phyloP scores from a whole-genome alignment of 2,113 vertebrate species.

The Rhinichthys klamathensis region DNA sequence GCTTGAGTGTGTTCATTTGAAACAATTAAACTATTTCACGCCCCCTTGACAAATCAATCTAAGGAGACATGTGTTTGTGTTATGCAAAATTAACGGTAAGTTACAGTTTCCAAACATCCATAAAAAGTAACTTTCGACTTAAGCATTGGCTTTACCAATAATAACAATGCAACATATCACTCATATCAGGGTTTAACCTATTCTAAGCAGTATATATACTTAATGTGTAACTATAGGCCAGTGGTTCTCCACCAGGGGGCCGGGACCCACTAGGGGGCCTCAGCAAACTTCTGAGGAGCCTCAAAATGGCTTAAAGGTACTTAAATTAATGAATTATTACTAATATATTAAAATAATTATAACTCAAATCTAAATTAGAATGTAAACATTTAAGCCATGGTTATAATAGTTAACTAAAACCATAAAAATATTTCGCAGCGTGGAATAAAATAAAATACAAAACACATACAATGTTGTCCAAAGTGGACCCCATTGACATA shows the following conservation, averaged over 20 bases:
- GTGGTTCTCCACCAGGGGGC: not conserved
- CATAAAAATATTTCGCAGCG: too few relatives aligned
- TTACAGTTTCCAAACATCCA: not conserved
- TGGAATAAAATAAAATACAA: too few relatives aligned
- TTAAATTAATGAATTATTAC: not conserved
- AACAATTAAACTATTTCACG: constrained; percentile 45
- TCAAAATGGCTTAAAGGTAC: not conserved
- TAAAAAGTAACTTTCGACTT: not conserved
- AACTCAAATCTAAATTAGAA: not conserved
- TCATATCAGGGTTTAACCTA: not conserved
- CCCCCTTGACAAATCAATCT: constrained; percentile 49
- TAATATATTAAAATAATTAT: not conserved
- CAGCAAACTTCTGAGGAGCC: not conserved
- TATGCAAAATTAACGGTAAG: not conserved
- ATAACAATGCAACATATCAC: not conserved
- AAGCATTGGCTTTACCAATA: not conserved
- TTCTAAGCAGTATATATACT: not conserved
- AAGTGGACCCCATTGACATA: too few relatives aligned
- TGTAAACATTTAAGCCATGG: not conserved
- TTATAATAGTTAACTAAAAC: too few relatives aligned
- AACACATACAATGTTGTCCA: too few relatives aligned
- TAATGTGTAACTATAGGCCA: not conserved
- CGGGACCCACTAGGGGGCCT: not conserved
- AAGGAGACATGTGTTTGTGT: constrained; percentile 9
- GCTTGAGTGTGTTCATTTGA: constrained; percentile 39